Conservation (phyloP, 2,797 vertebrate genomes). For the Chiloscyllium punctatum region DNA sequence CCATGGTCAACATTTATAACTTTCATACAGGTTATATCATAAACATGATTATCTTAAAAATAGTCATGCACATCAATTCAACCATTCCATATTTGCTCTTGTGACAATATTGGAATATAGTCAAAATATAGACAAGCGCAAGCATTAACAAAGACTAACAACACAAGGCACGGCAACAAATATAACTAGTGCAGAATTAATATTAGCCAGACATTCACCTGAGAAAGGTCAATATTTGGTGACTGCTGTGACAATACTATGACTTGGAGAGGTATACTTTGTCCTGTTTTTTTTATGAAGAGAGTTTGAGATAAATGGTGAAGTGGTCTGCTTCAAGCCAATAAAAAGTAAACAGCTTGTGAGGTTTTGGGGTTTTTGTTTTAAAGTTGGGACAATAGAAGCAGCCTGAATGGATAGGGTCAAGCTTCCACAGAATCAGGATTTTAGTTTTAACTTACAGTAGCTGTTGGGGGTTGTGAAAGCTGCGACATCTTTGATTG, state of each 20-base stretch:
- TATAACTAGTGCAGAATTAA: background rate
- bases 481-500: too few relatives aligned
- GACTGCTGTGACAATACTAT: background rate
- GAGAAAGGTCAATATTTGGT: constrained; percentile 3
- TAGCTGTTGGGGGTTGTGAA: too few relatives aligned
- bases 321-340: too few relatives aligned
- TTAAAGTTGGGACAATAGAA: too few relatives aligned
- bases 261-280: too few relatives aligned
- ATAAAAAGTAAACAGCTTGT: too few relatives aligned
- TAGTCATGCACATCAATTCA: background rate
- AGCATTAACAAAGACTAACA: constrained; percentile 30
- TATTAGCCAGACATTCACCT: background rate
- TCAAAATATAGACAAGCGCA: background rate
- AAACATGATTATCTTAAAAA: background rate
- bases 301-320: too few relatives aligned
- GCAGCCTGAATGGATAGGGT: too few relatives aligned
- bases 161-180: constrained; percentile 34
- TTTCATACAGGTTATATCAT: background rate
- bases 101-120: background rate
- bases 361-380: too few relatives aligned
- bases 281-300: too few relatives aligned
- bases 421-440: too few relatives aligned
- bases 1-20: background rate
- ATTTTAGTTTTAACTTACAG: too few relatives aligned
- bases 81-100: background rate